Evolutionary conservation across 1,140 invertebrate genomes (phyloP), one percentile per base, ranked within the genome.

Genomic region (Bombus confusus): DNA sequence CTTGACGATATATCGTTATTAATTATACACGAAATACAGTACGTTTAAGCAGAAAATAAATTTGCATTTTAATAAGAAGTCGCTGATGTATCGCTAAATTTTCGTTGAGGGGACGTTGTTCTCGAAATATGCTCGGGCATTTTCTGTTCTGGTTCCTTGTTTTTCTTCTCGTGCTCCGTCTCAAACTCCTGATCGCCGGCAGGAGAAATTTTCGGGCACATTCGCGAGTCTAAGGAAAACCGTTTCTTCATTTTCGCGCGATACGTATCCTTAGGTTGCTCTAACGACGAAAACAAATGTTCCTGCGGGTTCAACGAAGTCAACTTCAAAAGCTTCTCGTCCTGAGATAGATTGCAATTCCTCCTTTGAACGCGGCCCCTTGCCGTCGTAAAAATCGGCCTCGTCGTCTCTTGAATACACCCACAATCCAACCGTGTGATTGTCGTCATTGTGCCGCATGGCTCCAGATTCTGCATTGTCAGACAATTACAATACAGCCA

Each of bases 381-480:
- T 2, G 78, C 4, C 8, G 86, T 90, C n/a, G 90, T 92, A 41
- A 89, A 93, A 73, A 93, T 90, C 25, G 88, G 90, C 66, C 87
- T 90, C 0, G 79, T 90, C 5, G 88, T 90, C 52, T 90, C 86
- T 62, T 92, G 86, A 13, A 86, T 64, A 78, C 91, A 93, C 18
- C 91, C 91, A 71, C 91, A 93, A 75, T 92, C 81, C 79, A 92
- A 73, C 73, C 75, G 73, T 1, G 87, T 92, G 31, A 92, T 91
- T 2, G 88, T 92, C 10, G 88, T 92, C 86, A 92, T 92, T 34
- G 87, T 92, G 10, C 91, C 90, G 41, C 88, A 92, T 0, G 83
- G 83, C 74, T 92, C 91, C 43, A 91, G 15, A 25, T 64, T 80
- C 90, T 92, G 66, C 47, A 62, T 62, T 2, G 18, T 22, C 47